Evolutionary conservation across 2,797 vertebrate species (phyloP).

Genomic region (Bovichtus variegatus): DNA sequence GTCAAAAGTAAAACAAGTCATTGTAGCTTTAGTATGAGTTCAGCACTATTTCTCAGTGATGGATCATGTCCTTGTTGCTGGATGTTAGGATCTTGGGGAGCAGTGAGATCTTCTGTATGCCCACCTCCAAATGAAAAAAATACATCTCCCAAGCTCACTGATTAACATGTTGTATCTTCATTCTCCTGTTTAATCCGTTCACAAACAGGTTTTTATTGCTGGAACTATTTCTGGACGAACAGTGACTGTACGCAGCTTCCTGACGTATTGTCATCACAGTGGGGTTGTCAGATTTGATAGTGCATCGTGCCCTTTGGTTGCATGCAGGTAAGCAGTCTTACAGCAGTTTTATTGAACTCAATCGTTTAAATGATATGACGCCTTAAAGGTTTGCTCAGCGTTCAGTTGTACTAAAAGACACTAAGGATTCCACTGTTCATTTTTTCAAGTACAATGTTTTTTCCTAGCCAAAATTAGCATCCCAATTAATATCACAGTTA

Average conservation of each 20-base stretch:
- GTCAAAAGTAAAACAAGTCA: neutral
- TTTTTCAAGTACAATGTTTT: slow-evolving; percentile 18
- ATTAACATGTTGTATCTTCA: neutral
- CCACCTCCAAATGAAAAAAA: neutral
- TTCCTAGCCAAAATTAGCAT: too few species aligned
- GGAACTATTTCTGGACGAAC: neutral
- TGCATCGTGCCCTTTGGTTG: too few species aligned
- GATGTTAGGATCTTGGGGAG: neutral
- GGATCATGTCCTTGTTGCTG: neutral
- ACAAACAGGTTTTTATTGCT: neutral
- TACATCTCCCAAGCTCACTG: neutral
- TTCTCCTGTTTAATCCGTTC: neutral
- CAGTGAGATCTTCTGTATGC: neutral
- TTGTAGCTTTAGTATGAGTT: neutral
- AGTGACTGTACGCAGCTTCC: neutral
- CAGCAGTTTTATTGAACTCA: too few species aligned
- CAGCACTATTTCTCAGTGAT: neutral
- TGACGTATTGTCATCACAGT: neutral
- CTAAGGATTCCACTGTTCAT: too few species aligned
- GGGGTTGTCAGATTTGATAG: neutral
- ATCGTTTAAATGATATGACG: too few species aligned
- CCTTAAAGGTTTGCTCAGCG: too few species aligned
- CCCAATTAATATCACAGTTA: too few species aligned
- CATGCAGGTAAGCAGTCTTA: too few species aligned
- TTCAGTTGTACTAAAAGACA: too few species aligned